A percentile compares a stretch with the other conserved stretches of the same genome.
Conservation (phyloP, 1,140 invertebrate genomes). For the Pentalonia nigronervosa region DNA sequence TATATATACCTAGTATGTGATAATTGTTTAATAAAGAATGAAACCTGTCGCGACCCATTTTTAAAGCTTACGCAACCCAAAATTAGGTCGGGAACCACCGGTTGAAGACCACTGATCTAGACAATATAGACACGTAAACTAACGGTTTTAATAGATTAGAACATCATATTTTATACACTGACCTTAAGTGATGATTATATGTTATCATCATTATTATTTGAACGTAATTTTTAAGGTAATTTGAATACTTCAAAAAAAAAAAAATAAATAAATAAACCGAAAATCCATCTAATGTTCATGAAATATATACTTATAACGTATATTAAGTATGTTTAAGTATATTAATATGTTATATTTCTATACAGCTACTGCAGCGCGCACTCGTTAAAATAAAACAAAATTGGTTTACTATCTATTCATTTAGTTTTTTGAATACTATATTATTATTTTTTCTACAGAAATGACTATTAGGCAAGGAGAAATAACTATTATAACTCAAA, state of each 20-base stretch:
- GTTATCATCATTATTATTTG: neutral
- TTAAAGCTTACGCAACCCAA: no score
- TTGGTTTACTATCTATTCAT: neutral
- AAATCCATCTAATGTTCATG: neutral
- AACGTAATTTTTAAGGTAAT: neutral
- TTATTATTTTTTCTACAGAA: neutral
- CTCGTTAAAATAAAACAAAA: neutral
- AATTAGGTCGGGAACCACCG: no score
- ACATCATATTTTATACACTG: neutral
- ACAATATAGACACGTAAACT: neutral
- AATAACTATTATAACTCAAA: no score
- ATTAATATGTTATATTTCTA: neutral
- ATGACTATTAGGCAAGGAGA: neutral
- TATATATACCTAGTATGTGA: no score
- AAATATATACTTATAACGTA: neutral
- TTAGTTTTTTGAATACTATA: constrained; percentile 4
- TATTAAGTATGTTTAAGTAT: neutral
- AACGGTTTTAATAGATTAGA: neutral
- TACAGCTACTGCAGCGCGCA: neutral
- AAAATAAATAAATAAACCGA: neutral
- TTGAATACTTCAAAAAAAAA: neutral
- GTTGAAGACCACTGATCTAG: neutral
- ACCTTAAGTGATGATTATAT: neutral
- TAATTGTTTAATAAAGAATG: no score
- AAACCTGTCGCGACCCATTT: no score